Evolutionary conservation across 2,797 vertebrate species (phyloP), one percentile per base, ranked within the genome.

Genomic region (Microcaecilia unicolor): DNA sequence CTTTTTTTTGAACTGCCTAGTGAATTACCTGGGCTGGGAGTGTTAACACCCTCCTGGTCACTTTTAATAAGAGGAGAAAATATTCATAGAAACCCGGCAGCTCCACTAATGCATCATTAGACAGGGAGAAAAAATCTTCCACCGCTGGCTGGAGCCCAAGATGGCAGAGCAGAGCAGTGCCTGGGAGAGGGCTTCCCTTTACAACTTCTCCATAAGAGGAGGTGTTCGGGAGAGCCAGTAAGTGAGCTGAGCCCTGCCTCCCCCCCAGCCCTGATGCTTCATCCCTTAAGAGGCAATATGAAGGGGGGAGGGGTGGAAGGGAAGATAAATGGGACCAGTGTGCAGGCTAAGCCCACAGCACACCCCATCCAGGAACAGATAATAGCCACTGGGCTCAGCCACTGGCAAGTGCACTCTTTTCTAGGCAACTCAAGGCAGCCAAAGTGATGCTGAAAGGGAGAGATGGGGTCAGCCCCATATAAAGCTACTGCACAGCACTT

Each of bases 341-440:
- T n/a, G n/a, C n/a, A n/a, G n/a, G n/a, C n/a, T n/a, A n/a, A n/a
- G n/a, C n/a, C 34, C 13, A 44, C 25, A 8, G 0, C 0, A 3
- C 58, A 67, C 72, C 70, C 69, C 61, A 59, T 65, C 63, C 63
- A 65, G 38, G 0, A 44, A 44, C 63, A 1, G 15, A 61, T 72
- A 55, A 72, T 63, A 61, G 1, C 12, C 27, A 34, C 25, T 0
- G n/a, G n/a, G 1, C 19, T 11, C 28, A 2, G 20, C 29, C 20
- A 31, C 42, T n/a, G 9, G 23, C 42, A 2, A 9, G n/a, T n/a
- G n/a, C n/a, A n/a, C n/a, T 0, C 21, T 22, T 10, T 1, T 3
- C 23, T 15, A 15, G 4, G 26, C 6, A 18, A 4, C 16, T 19
- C 13, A 19, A 15, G n/a, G n/a, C n/a, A n/a, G n/a, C n/a, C n/a